These are phyloP conservation scores for Channa maculata DNA, from an alignment of 2,113 vertebrate genomes.

Conservation along the genomic window DNA sequence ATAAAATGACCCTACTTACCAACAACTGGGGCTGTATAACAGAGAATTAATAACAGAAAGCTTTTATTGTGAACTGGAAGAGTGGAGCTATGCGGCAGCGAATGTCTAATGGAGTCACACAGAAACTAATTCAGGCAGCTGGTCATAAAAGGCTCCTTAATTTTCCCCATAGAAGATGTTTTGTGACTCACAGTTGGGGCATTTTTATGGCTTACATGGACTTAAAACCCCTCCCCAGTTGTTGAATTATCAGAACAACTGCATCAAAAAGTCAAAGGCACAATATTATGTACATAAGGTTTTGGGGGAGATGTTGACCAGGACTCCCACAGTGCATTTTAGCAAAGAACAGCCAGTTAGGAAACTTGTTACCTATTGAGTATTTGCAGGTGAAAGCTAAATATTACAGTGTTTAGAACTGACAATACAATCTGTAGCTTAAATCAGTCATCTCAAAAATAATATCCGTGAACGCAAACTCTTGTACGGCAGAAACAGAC, in stretches of 20 bases:
- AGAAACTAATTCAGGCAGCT: neutral
- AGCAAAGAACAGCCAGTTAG: neutral
- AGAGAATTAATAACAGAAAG: neutral
- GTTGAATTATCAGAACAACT: neutral
- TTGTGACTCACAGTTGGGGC: neutral
- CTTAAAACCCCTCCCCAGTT: neutral
- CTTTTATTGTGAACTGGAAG: neutral
- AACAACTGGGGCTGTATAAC: too few species aligned
- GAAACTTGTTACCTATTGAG: too few species aligned
- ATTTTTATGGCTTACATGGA: neutral
- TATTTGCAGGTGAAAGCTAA: too few species aligned
- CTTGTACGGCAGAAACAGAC: constrained; percentile 19
- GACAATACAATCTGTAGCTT: too few species aligned
- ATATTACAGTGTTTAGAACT: too few species aligned
- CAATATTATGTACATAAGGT: neutral
- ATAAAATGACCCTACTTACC: neutral
- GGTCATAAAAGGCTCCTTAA: too few species aligned
- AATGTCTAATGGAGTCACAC: neutral
- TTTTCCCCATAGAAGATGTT: neutral
- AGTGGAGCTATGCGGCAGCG: neutral
- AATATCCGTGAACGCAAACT: too few species aligned
- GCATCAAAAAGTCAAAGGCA: neutral
- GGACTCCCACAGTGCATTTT: neutral
- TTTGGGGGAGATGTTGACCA: too few species aligned
- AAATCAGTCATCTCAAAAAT: neutral